A percentile compares a stretch with the other conserved stretches of the same genome.
Evolutionary conservation across 53 echinoderm and acorn worm species (phyloP).

Genomic region (Henricia sp.): DNA sequence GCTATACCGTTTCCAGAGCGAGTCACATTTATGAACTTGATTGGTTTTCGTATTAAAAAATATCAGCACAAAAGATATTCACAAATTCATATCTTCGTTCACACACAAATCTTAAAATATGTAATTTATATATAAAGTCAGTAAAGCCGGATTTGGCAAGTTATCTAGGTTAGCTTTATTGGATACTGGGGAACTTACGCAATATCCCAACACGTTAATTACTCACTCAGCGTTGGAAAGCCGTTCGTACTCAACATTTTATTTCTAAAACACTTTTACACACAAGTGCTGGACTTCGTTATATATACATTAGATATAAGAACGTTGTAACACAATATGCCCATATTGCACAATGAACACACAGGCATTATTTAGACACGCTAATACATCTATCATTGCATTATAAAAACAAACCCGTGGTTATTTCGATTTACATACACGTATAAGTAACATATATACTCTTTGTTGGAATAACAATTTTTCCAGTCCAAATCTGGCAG

Average conservation of each 20-base stretch:
- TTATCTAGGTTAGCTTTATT: too few species aligned
- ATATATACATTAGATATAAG: constrained; percentile 23
- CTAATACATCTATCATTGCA: neutral
- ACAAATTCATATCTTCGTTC: too few species aligned
- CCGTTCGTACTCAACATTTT: constrained; percentile 6
- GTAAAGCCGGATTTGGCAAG: too few species aligned
- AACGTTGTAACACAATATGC: neutral
- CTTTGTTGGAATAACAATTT: neutral
- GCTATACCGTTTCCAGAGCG: too few species aligned
- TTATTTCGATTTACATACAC: neutral
- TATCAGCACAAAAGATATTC: too few species aligned
- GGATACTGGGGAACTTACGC: neutral
- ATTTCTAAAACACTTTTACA: constrained; percentile 42
- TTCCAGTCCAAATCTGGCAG: constrained; percentile 1
- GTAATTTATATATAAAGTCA: neutral
- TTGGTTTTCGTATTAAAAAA: too few species aligned
- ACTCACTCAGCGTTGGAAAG: constrained; percentile 22
- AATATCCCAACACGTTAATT: neutral
- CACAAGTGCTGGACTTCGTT: constrained; percentile 28
- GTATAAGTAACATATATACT: neutral
- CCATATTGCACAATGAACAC: neutral
- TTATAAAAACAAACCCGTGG: constrained; percentile 22
- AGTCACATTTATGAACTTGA: too few species aligned
- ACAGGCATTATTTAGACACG: neutral
- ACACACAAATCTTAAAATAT: neutral